phyloP scores from a whole-genome alignment of 2,113 vertebrate genomes.

The Porphyrio hochstetteri region DNA sequence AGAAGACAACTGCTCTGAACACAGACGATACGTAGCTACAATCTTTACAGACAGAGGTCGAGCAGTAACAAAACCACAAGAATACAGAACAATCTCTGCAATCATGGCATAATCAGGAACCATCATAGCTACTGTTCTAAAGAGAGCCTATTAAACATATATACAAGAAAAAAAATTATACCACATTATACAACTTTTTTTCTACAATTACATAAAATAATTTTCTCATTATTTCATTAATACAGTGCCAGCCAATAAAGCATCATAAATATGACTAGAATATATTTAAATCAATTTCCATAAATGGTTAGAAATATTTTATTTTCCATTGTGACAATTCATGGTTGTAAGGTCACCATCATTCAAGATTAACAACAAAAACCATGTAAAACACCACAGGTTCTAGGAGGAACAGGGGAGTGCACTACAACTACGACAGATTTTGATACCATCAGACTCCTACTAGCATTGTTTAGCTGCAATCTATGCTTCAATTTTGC shows the following conservation, averaged over 20 bases:
- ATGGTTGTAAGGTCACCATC: neutral
- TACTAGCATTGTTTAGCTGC: neutral
- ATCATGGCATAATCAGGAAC: slow-evolving; percentile 94
- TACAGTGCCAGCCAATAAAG: neutral
- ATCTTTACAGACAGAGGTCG: slow-evolving; percentile 89
- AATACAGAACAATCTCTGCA: slow-evolving; percentile 92
- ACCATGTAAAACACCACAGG: neutral
- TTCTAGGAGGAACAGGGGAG: neutral
- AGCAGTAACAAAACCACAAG: slow-evolving; percentile 88
- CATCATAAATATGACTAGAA: neutral
- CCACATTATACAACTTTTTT: neutral
- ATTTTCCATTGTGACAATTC: neutral
- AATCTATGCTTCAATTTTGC: neutral
- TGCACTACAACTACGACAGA: neutral
- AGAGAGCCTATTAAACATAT: slow-evolving; percentile 80
- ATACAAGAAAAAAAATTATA: neutral
- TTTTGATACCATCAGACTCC: neutral
- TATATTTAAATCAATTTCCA: neutral
- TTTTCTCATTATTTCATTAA: neutral
- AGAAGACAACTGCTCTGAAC: slow-evolving; percentile 88
- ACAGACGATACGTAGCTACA: slow-evolving; percentile 87
- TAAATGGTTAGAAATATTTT: neutral
- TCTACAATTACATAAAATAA: neutral
- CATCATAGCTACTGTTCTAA: slow-evolving; percentile 94
- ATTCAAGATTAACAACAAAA: neutral